Percentiles rank a stretch among this genome's conserved stretches.
phyloP scores from a whole-genome alignment of 2,113 vertebrate species.

The Benitochromis conjunctus region DNA sequence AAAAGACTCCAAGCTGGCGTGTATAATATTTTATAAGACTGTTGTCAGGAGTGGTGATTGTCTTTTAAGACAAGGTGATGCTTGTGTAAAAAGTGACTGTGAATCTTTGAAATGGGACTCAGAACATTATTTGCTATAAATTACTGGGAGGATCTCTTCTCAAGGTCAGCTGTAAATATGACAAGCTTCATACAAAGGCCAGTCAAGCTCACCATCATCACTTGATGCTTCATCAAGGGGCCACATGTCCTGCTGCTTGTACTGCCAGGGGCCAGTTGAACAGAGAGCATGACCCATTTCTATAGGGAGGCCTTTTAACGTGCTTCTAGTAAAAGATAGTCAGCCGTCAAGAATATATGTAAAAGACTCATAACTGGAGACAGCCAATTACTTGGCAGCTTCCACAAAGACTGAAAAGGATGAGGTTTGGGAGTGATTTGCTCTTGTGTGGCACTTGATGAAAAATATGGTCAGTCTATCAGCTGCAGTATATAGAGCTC shows the following conservation, averaged over 20 bases:
- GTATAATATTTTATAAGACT: slow-evolving; percentile 86
- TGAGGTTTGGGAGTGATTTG: background rate
- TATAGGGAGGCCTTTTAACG: slow-evolving; percentile 1
- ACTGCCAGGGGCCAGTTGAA: background rate
- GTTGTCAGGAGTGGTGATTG: slow-evolving; percentile 84
- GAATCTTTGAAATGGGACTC: slow-evolving; percentile 89
- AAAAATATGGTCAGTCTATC: background rate
- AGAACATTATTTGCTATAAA: slow-evolving; percentile 83
- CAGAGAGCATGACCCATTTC: background rate
- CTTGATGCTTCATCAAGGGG: background rate
- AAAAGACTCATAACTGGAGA: background rate
- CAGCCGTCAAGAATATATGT: background rate
- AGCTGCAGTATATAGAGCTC: background rate
- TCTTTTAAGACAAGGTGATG: slow-evolving; percentile 82
- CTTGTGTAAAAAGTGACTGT: slow-evolving; percentile 83
- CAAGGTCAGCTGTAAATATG: slow-evolving; percentile 82
- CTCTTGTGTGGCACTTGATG: background rate
- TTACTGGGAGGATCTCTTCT: slow-evolving; percentile 76
- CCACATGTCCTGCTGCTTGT: background rate
- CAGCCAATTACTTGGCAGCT: slow-evolving; percentile 23
- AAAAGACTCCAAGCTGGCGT: slow-evolving; percentile 81
- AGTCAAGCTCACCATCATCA: background rate
- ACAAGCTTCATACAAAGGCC: slow-evolving; percentile 69
- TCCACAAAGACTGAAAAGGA: slow-evolving; percentile 14
- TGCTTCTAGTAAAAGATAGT: background rate